Evolutionary conservation across 37 sponge, comb jelly and placozoan species (phyloP).

Genomic region (Bolinopsis microptera): DNA sequence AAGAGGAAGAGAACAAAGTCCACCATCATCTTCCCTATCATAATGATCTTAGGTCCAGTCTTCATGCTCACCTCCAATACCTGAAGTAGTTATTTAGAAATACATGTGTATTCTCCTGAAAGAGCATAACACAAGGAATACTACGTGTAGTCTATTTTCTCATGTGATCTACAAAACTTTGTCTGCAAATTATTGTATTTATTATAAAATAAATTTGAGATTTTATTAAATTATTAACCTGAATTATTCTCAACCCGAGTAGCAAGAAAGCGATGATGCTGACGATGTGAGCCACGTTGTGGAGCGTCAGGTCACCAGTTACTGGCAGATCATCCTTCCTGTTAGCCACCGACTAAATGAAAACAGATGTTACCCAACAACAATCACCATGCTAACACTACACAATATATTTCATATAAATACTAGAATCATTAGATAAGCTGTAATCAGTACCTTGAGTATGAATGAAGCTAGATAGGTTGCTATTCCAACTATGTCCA

Average conservation of each 20-base stretch:
- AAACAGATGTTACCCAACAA: too few species aligned
- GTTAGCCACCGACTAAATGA: background rate
- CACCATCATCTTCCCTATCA: slow-evolving; percentile 60
- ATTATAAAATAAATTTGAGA: background rate
- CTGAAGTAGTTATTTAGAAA: too few species aligned
- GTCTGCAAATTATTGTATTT: background rate
- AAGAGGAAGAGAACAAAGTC: slow-evolving; percentile 42
- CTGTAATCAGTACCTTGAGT: slow-evolving; percentile 57
- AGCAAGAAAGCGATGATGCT: slow-evolving; percentile 19
- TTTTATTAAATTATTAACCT: background rate
- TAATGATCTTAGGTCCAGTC: slow-evolving; percentile 30
- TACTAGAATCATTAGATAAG: too few species aligned
- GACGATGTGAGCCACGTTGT: background rate
- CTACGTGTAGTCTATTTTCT: too few species aligned
- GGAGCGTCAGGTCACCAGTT: background rate
- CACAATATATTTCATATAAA: too few species aligned
- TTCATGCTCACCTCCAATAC: slow-evolving; percentile 57
- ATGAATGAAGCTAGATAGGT: background rate
- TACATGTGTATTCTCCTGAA: background rate
- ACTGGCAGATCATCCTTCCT: background rate
- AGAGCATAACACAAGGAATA: too few species aligned
- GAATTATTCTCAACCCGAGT: background rate
- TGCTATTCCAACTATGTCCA: slow-evolving; percentile 5
- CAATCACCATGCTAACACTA: too few species aligned
- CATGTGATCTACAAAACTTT: background rate